These are phyloP conservation scores for Zaprionus obscuricornis DNA, from an alignment of 2,888 invertebrate genomes.

Conservation along the genomic window DNA sequence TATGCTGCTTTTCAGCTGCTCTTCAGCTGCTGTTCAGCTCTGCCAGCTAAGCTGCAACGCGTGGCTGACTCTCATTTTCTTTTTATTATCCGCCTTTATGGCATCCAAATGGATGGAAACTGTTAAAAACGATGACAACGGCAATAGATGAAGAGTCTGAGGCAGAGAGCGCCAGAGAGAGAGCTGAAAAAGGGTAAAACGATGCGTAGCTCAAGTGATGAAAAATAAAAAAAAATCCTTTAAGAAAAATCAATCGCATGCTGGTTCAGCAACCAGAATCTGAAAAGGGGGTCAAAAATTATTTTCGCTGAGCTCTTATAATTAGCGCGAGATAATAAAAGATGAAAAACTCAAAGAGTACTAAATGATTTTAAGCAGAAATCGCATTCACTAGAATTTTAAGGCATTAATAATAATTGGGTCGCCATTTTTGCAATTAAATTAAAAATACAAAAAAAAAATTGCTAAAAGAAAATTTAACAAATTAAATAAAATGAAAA, in stretches of 20 bases:
- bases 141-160: too few relatives aligned
- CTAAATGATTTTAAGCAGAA: background rate
- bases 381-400: too few relatives aligned
- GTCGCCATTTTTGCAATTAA: too few relatives aligned
- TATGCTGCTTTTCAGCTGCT: too few relatives aligned
- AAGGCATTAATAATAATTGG: too few relatives aligned
- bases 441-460: too few relatives aligned
- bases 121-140: background rate
- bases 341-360: background rate
- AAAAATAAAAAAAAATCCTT: conserved; percentile 27
- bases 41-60: conserved; percentile 74
- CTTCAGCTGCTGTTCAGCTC: too few relatives aligned
- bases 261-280: conserved; percentile 34
- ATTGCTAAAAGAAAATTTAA: too few relatives aligned
- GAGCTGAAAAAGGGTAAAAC: too few relatives aligned
- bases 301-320: conserved; percentile 37
- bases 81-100: conserved; percentile 63
- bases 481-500: too few relatives aligned
- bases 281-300: conserved; percentile 39
- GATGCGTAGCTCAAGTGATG: too few relatives aligned
- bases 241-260: conserved; percentile 46
- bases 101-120: conserved; percentile 45
- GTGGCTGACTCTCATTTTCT: conserved; percentile 63
- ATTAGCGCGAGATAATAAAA: conserved; percentile 35
- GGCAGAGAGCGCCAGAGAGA: too few relatives aligned